Base-by-base conservation (phyloP, 2,797 vertebrate genomes). In the Dermochelys coriacea region DNA sequence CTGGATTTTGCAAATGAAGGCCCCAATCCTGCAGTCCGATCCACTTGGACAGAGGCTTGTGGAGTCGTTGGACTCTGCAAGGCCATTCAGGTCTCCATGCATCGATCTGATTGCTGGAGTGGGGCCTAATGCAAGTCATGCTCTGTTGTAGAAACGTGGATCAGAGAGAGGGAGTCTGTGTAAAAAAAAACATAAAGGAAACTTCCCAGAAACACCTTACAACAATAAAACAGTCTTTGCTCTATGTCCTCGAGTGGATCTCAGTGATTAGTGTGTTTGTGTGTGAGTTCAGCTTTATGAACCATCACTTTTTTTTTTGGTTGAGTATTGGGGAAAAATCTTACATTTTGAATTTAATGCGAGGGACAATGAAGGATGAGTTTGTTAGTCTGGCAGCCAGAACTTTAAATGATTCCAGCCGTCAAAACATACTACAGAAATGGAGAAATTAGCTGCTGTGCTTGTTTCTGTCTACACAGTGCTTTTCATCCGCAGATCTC, bases 131-230 rank as follows among this genome's bases (percentile, higher is more conserved):
- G 74, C 54, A 84, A 77, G 41, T 78, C 78, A 47, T 89, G 82
- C 78, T 92, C 45, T 91, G 82, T 86, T 90, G 51, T 94, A 94
- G 93, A 37, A 95, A 64, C 41, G 49, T 4, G 0, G 91, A 83
- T 68, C 80, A 86, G 91, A 96, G 90, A 95, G 80, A 93, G 86
- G 23, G 61, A 93, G 21, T n/a, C 77, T 51, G 7, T 90, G 51
- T 71, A 37, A 54, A 79, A 37, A 54, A 79, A 78, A 91, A 18
- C 29, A 82, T 89, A 84, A 95, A 92, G 77, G 74, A 86, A 91
- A 75, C 49, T 90, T 96, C 88, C 54, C 84, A 85, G 91, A 95
- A 95, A 83, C 21, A 57, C n/a, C n/a, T 94, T 61, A 31, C n/a
- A 77, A 52, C 49, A 87, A 82, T 27, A 75, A 12, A 93, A 23